Conservation (phyloP, 2,797 vertebrate species). For the Choloepus didactylus region DNA sequence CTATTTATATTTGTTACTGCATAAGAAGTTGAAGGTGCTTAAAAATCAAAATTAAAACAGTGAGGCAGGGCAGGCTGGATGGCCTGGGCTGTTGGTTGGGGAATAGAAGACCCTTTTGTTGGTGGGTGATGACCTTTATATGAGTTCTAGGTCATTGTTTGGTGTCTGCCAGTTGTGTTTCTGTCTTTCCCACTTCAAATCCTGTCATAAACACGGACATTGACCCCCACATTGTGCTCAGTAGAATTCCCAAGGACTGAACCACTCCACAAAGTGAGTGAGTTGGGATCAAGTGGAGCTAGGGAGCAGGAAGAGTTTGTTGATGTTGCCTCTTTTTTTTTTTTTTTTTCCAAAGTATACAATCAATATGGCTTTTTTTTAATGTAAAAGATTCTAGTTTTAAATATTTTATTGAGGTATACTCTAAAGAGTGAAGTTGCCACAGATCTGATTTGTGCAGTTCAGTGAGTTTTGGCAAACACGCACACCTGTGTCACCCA, state of each 20-base stretch:
- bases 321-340: background rate
- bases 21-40: background rate
- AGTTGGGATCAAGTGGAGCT: conserved; percentile 16
- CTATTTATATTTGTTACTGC: background rate
- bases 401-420: background rate
- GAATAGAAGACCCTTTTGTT: conserved; percentile 34
- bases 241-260: background rate
- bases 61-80: background rate
- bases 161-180: background rate
- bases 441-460: background rate
- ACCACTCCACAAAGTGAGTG: background rate
- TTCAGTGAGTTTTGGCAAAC: background rate
- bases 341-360: background rate
- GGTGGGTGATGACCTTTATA: background rate
- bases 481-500: background rate
- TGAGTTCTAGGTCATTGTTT: background rate
- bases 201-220: background rate
- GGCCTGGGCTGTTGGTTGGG: conserved; percentile 20
- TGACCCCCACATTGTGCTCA: background rate
- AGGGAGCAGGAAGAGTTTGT: conserved; percentile 7
- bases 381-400: conserved; percentile 2
- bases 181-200: background rate
- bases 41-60: background rate
- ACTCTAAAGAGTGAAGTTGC: background rate
- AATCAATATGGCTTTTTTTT: background rate